Base-by-base conservation (phyloP, 2,888 invertebrate species). In the Pemphredon lugubris region DNA sequence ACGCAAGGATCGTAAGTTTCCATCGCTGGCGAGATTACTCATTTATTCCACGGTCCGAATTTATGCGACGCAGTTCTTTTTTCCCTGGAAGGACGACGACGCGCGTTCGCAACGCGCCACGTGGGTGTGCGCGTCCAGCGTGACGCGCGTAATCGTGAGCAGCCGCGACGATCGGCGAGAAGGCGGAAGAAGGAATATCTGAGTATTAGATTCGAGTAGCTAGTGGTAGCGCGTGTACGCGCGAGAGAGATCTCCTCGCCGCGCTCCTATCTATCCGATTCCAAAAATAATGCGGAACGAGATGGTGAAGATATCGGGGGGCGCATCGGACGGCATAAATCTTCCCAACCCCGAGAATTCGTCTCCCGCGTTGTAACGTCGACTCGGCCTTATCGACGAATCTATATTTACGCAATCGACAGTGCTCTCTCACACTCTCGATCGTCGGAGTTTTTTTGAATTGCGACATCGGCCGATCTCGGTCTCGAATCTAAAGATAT, bases 111-210 rank as follows among this genome's bases (percentile, higher is more conserved):
- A 21, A 40, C 14, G 47, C 20, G 20, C 34, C 42, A 64, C 67
- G 79, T 81, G 65, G 81, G 81, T 61, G 79, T 65, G 47, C 58
- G 40, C n/a, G n/a, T n/a, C n/a, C 26, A 39, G 51, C 57, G 50
- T 73, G 73, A 78, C 79, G 75, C 75, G 53, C 26, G 67, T 81
- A 78, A 81, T 80, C 79, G 79, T 81, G 81, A 81, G 79, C 73
- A 76, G 73, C 78, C 55, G 55, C 58, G 65, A 79, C 73, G 79
- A 32, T 30, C n/a, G n/a, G n/a, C n/a, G n/a, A 64, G 57, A 68
- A 77, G 69, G 51, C 78, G 81, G 75, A 81, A 80, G 81, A 71
- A 61, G 50, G 55, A 48, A 45, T 51, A 53, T 69, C 57, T 61
- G 55, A 48, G 42, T 51, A 53, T 69, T 59, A 59, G 79, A 81